Evolutionary conservation across 2,113 vertebrate species (phyloP).

Genomic region (Oncorhynchus keta): DNA sequence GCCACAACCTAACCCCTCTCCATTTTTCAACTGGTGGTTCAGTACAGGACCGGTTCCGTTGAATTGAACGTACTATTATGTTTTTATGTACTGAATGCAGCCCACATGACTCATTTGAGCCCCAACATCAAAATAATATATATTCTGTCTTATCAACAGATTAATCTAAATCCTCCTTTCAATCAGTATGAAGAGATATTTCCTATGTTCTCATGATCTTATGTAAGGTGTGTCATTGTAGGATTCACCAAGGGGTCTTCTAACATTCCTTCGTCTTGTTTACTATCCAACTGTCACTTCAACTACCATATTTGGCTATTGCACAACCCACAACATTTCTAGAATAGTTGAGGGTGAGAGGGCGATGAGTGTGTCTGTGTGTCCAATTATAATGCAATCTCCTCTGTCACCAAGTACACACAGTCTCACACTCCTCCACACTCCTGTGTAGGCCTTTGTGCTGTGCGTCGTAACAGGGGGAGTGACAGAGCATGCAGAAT

Average conservation of each 20-base stretch:
- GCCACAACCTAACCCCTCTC: no score
- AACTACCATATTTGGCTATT: background rate
- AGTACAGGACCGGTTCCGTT: no score
- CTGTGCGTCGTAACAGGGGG: conserved; percentile 43
- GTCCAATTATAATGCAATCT: background rate
- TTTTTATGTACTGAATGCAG: no score
- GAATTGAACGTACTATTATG: no score
- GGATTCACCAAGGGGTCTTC: background rate
- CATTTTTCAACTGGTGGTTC: no score
- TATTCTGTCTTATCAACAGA: no score
- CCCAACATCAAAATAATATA: no score
- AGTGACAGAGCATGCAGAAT: conserved; percentile 57
- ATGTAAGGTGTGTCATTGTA: no score
- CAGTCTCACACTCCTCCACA: conserved; percentile 42
- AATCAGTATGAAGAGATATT: no score
- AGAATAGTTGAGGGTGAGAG: conserved; percentile 2
- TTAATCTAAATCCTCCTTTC: no score
- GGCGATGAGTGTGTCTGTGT: background rate
- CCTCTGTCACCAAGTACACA: background rate
- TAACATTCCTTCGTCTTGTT: conserved; percentile 16
- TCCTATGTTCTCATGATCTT: no score
- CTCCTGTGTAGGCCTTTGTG: conserved; percentile 58
- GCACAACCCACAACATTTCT: conserved; percentile 16
- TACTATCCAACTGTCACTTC: background rate
- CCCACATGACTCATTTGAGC: no score